These are phyloP conservation scores for Rattus rattus DNA, from an alignment of 2,113 vertebrate species.

Conservation along the genomic window DNA sequence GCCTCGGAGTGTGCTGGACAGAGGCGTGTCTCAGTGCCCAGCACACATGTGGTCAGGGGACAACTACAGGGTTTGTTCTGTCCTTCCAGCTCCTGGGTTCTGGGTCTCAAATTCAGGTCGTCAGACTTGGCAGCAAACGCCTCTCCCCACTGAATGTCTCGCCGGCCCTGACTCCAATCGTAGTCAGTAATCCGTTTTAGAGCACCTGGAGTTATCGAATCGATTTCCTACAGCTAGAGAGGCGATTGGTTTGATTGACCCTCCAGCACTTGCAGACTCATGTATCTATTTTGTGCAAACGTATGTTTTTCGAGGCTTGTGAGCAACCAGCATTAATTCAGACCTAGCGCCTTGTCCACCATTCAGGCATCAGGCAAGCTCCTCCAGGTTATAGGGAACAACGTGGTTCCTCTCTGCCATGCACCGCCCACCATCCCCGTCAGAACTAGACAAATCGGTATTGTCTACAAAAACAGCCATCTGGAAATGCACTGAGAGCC, in stretches of 20 bases:
- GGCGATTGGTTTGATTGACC: background rate
- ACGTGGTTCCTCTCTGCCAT: background rate
- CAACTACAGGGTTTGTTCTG: background rate
- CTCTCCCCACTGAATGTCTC: background rate
- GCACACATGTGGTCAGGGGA: background rate
- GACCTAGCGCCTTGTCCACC: background rate
- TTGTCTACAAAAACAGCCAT: background rate
- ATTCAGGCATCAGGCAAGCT: background rate
- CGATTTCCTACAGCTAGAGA: background rate
- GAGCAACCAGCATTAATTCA: background rate
- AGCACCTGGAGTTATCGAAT: background rate
- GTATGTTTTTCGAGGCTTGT: background rate
- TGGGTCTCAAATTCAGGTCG: background rate
- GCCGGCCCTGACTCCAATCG: background rate
- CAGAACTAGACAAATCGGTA: background rate
- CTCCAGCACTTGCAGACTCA: background rate
- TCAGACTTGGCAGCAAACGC: background rate
- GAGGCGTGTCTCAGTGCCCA: too few species aligned
- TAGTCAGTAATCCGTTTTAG: background rate
- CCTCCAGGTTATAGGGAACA: background rate
- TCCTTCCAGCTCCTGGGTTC: background rate
- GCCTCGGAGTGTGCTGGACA: too few species aligned
- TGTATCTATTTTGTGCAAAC: background rate
- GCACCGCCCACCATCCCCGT: background rate
- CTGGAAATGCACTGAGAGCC: conserved; percentile 1